Conservation (phyloP, 2,113 vertebrate species). For the Enhydra lutris region DNA sequence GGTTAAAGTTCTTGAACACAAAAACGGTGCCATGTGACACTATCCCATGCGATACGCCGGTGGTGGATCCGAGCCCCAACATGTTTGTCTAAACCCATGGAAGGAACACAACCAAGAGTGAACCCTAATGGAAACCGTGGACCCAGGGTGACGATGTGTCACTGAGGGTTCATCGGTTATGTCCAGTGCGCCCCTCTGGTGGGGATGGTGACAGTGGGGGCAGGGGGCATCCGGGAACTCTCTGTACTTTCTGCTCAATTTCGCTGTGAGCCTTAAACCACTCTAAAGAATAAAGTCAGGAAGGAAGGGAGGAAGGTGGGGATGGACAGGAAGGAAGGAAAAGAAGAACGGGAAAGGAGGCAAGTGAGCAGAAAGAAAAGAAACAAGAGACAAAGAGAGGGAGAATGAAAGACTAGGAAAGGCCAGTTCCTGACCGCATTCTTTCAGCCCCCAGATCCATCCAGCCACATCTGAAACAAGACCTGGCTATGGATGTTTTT, state of each 20-base stretch:
- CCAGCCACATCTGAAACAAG: not conserved
- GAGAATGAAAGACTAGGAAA: not conserved
- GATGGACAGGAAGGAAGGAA: not conserved
- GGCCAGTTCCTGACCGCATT: not conserved
- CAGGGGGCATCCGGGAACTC: not conserved
- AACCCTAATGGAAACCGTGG: not conserved
- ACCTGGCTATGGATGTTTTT: not conserved
- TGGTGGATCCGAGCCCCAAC: not conserved
- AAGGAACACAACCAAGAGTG: not conserved
- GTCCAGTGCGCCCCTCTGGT: fast-evolving
- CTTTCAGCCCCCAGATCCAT: not conserved
- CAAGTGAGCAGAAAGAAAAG: not conserved
- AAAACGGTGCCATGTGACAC: not conserved
- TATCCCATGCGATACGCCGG: not conserved
- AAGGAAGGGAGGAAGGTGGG: not conserved
- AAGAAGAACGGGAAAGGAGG: not conserved
- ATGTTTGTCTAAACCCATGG: not conserved
- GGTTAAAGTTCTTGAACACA: not conserved
- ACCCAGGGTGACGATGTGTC: not conserved
- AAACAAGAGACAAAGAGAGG: not conserved
- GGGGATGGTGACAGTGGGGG: fast-evolving
- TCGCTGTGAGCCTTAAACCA: not conserved
- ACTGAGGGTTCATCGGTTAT: fast-evolving
- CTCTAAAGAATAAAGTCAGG: not conserved
- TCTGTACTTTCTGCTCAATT: not conserved